Evolutionary conservation across 2,113 vertebrate genomes (phyloP).

Genomic region (Gasterosteus aculeatus): DNA sequence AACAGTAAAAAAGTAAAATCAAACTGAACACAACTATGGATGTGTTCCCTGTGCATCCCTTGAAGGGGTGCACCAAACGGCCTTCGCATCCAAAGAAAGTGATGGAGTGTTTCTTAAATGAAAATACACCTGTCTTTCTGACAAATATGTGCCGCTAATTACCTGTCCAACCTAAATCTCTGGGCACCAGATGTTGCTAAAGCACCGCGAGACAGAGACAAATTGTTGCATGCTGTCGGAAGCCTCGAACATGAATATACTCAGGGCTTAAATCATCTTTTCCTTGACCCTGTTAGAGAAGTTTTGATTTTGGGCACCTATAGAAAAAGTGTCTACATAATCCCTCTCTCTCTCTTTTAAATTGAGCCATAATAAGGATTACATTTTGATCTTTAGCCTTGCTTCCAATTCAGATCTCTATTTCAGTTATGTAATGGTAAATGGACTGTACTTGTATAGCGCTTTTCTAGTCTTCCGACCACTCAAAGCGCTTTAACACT

Average conservation of each 20-base stretch:
- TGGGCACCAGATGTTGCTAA: constrained; percentile 86
- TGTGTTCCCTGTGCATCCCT: constrained; percentile 27
- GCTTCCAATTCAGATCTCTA: constrained; percentile 81
- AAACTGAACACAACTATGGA: constrained; percentile 14
- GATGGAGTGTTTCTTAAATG: constrained; percentile 85
- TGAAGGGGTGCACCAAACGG: constrained; percentile 50
- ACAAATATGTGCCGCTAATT: constrained; percentile 86
- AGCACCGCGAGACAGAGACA: constrained; percentile 84
- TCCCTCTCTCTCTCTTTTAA: constrained; percentile 59
- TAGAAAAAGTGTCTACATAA: constrained; percentile 73
- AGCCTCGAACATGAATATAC: constrained; percentile 82
- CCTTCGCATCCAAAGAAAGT: constrained; percentile 67
- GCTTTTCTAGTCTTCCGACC: too few species aligned
- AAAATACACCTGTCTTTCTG: constrained; percentile 87
- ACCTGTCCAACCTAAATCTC: constrained; percentile 88
- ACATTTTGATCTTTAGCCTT: constrained; percentile 77
- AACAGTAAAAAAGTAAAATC: constrained; percentile 12
- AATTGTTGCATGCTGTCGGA: constrained; percentile 77
- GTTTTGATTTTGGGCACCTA: constrained; percentile 74
- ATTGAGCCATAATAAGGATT: constrained; percentile 79
- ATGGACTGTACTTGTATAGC: too few species aligned
- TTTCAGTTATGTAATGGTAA: constrained; percentile 70
- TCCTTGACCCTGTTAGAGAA: constrained; percentile 84
- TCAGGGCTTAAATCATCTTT: constrained; percentile 85
- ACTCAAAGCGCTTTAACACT: too few species aligned